Evolutionary conservation across 30 jellyfish, hydroid and myxozoan species (phyloP).

Genomic region (Hydractinia echinata): DNA sequence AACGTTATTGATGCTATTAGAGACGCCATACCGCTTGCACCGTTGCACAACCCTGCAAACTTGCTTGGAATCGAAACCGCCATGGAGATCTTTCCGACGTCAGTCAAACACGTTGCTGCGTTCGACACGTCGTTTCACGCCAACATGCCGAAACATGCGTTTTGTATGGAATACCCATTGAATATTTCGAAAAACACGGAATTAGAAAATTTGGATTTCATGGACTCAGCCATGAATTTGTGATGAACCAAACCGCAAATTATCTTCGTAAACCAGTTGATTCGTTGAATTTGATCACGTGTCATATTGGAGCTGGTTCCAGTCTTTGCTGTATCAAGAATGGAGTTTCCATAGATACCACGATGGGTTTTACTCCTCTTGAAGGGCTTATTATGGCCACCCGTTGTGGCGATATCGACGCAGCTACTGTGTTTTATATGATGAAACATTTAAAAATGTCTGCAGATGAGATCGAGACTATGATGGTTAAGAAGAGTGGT

Average conservation of each 20-base stretch:
- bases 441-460: slow-evolving; percentile 42
- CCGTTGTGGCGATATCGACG: slow-evolving; percentile 76
- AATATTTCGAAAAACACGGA: slow-evolving; percentile 37
- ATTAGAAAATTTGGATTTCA: slow-evolving; percentile 71
- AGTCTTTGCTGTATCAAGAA: slow-evolving; percentile 57
- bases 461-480: slow-evolving; percentile 46
- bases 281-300: slow-evolving; percentile 45
- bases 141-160: slow-evolving; percentile 55
- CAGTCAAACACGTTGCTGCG: slow-evolving; percentile 51
- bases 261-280: slow-evolving; percentile 16
- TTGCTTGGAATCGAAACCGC: slow-evolving; percentile 49
- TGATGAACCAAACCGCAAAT: slow-evolving; percentile 37
- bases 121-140: slow-evolving; percentile 72
- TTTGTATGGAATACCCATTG: slow-evolving; percentile 54
- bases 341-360: slow-evolving; percentile 59
- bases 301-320: slow-evolving; percentile 89
- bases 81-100: slow-evolving; percentile 27
- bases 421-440: slow-evolving; percentile 56
- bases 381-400: slow-evolving; percentile 82
- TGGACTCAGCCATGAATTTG: slow-evolving; percentile 71
- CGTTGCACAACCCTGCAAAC: slow-evolving; percentile 67
- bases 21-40: slow-evolving; percentile 57
- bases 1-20: slow-evolving; percentile 42
- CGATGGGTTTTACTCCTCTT: slow-evolving; percentile 83
- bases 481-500: slow-evolving; percentile 52